Evolutionary conservation across 2,113 vertebrate species (phyloP), one percentile per base, ranked within the genome.

Genomic region (Panthera leo): DNA sequence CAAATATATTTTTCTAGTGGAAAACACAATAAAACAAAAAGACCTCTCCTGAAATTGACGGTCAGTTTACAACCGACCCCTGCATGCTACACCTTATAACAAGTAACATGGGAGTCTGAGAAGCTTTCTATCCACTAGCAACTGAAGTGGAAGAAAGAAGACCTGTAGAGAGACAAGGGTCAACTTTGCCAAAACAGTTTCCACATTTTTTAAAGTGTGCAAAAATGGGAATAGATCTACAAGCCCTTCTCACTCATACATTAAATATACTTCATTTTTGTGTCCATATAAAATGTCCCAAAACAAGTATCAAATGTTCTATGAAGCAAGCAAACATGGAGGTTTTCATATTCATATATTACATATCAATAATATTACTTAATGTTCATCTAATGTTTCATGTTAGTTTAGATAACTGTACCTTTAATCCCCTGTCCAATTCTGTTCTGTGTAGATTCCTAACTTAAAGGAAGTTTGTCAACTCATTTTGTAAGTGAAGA

Each of bases 401-500:
- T 19, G 82, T 0, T 53, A 16, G 67, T 79, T 58, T 55, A 75
- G 55, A 65, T 78, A 85, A 86, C 2, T 15, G 36, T 13, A 76
- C 12, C 5, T 89, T 94, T 45, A 65, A 94, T 42, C 92, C 29
- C 42, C 18, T 87, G 75, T 39, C 48, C 70, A 98, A 53, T 73
- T 25, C 3, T 68, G 1, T 34, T 86, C 13, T 61, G 14, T 42
- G 18, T 25, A 27, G 5, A 94, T 73, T 93, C 39, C 27, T 14
- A 70, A 73, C 78, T 79, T 68, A 84, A 92, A 96, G 11, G n/a
- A 85, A 79, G 23, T 36, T 70, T 89, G 53, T 67, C 76, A 95
- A 67, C 18, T 95, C 11, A 80, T 78, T 96, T 86, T 78, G 8
- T 79, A 87, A 51, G 42, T 70, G 29, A 86, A 94, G 95, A 95